Evolutionary conservation across 2,888 invertebrate species (phyloP).

Genomic region (Drosophila kambysellisi): DNA sequence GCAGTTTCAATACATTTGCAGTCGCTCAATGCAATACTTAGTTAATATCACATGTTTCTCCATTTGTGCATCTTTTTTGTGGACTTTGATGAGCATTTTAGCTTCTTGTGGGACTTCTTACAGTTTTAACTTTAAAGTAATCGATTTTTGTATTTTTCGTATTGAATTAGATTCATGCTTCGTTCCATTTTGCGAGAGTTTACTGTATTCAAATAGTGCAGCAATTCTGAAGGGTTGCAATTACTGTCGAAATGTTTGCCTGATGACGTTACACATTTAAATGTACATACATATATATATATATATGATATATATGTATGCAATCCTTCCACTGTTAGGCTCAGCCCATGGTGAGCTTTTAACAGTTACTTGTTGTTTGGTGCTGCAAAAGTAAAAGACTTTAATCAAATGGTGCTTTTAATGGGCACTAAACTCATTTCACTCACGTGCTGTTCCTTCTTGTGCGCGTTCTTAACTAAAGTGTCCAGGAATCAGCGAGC

Average conservation of each 20-base stretch:
- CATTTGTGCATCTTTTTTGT: constrained; percentile 32
- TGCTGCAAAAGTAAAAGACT: constrained; percentile 25
- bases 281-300: not conserved
- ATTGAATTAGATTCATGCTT: not conserved
- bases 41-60: constrained; percentile 42
- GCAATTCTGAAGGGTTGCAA: not conserved
- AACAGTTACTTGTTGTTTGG: constrained; percentile 7
- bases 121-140: not conserved
- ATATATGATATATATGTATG: not conserved
- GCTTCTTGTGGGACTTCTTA: constrained; percentile 13
- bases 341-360: constrained; percentile 50
- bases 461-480: constrained; percentile 17
- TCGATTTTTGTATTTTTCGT: not conserved
- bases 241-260: not conserved
- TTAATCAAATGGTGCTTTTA: constrained; percentile 6
- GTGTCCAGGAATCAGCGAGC: constrained; percentile 26
- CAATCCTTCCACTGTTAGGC: constrained; percentile 1
- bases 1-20: constrained; percentile 3
- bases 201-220: constrained; percentile 29
- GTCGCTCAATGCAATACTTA: constrained; percentile 34
- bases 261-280: constrained; percentile 8
- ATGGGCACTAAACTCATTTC: constrained; percentile 7
- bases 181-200: not conserved
- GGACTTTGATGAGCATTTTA: constrained; percentile 11
- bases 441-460: constrained; percentile 33